Conservation (phyloP, 2,113 vertebrate species). For the Castor canadensis region DNA sequence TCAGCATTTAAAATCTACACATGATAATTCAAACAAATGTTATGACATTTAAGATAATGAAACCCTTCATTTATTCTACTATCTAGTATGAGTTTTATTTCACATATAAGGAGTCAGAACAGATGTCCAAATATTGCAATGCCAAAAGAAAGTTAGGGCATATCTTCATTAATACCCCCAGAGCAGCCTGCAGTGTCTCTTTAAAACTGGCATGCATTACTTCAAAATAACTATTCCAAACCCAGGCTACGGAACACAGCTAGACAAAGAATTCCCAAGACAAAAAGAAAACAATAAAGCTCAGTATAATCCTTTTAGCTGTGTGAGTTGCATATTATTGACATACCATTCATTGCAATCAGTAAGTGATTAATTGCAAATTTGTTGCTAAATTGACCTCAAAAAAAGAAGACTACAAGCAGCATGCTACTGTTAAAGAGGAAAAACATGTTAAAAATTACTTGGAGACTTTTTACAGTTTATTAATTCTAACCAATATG, state of each 20-base stretch:
- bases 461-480: constrained; percentile 80
- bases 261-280: constrained; percentile 84
- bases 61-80: constrained; percentile 85
- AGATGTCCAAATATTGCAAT: constrained; percentile 88
- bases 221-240: constrained; percentile 85
- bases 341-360: constrained; percentile 85
- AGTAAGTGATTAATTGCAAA: constrained; percentile 87
- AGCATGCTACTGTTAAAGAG: constrained; percentile 80
- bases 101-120: constrained; percentile 87
- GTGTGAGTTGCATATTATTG: constrained; percentile 82
- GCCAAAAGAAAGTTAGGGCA: constrained; percentile 87
- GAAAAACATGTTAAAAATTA: constrained; percentile 84
- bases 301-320: constrained; percentile 83
- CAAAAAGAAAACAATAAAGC: constrained; percentile 84
- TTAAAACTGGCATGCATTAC: constrained; percentile 83
- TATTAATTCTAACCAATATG: constrained; percentile 87
- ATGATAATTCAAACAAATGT: constrained; percentile 90
- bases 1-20: constrained; percentile 86
- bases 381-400: constrained; percentile 86
- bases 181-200: constrained; percentile 82
- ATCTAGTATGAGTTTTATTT: constrained; percentile 83
- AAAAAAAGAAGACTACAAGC: constrained; percentile 66
- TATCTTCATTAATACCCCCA: constrained; percentile 85
- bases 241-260: constrained; percentile 83
- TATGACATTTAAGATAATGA: constrained; percentile 91